phyloP scores from a whole-genome alignment of 2,113 vertebrate genomes.

The Craseonycteris thonglongyai region DNA sequence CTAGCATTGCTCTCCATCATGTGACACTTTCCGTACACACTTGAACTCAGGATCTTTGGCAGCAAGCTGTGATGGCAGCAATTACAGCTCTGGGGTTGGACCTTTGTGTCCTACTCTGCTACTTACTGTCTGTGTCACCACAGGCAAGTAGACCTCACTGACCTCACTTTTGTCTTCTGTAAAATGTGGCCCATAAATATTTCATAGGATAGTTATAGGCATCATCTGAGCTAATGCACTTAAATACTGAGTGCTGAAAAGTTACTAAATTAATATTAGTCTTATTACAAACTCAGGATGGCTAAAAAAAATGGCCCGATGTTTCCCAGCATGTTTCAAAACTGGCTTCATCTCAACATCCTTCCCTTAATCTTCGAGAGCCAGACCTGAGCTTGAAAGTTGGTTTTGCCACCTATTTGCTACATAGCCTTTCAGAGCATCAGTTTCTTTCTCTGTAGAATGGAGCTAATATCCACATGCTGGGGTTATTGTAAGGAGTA shows the following conservation, averaged over 20 bases:
- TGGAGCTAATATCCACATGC: neutral
- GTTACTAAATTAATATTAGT: neutral
- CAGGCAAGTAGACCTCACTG: neutral
- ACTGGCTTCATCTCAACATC: neutral
- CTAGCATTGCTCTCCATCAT: neutral
- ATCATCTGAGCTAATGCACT: neutral
- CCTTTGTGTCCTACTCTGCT: neutral
- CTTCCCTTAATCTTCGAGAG: neutral
- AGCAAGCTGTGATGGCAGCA: neutral
- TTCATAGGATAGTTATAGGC: neutral
- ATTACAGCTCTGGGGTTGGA: neutral
- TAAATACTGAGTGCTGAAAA: neutral
- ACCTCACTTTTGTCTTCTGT: neutral
- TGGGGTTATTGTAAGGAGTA: neutral
- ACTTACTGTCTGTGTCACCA: neutral
- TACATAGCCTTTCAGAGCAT: neutral
- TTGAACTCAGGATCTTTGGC: neutral
- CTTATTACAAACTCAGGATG: neutral
- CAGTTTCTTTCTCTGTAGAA: neutral
- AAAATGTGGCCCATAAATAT: neutral
- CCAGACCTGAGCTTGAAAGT: neutral
- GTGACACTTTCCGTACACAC: neutral
- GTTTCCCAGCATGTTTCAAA: neutral
- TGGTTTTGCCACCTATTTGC: neutral
- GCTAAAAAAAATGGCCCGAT: neutral